Conservation (phyloP, 2,797 vertebrate genomes). For the Denticeps clupeoides region DNA sequence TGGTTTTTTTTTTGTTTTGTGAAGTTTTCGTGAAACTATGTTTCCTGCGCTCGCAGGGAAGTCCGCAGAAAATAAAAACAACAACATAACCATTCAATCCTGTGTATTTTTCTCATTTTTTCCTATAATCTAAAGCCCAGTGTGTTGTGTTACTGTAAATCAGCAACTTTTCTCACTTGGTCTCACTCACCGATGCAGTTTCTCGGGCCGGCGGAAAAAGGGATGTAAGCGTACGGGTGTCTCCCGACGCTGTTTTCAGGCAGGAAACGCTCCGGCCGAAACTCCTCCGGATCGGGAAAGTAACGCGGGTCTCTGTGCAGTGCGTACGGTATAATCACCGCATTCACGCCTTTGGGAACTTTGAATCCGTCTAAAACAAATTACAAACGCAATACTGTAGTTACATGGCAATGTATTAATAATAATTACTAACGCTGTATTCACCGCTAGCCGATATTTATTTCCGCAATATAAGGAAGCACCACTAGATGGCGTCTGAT, state of each 20-base stretch:
- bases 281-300: constrained; percentile 69
- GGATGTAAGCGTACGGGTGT: constrained; percentile 64
- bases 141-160: too few species aligned
- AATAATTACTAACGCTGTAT: too few species aligned
- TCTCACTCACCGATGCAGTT: constrained; percentile 71
- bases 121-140: too few species aligned
- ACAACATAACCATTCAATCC: too few species aligned
- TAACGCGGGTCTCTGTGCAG: constrained; percentile 61
- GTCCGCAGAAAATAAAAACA: too few species aligned
- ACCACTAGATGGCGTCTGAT: too few species aligned
- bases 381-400: neutral
- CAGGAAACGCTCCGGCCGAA: constrained; percentile 67
- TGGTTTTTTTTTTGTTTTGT: neutral
- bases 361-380: constrained; percentile 50
- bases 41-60: too few species aligned
- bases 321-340: constrained; percentile 53
- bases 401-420: too few species aligned
- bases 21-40: neutral
- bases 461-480: too few species aligned
- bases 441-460: too few species aligned
- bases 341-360: constrained; percentile 49
- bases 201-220: constrained; percentile 73
- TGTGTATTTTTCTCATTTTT: too few species aligned
- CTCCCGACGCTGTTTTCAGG: constrained; percentile 57
- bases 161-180: too few species aligned